Evolutionary conservation across 2,797 vertebrate genomes (phyloP), one percentile per base, ranked within the genome.

Genomic region (Chelon auratus): DNA sequence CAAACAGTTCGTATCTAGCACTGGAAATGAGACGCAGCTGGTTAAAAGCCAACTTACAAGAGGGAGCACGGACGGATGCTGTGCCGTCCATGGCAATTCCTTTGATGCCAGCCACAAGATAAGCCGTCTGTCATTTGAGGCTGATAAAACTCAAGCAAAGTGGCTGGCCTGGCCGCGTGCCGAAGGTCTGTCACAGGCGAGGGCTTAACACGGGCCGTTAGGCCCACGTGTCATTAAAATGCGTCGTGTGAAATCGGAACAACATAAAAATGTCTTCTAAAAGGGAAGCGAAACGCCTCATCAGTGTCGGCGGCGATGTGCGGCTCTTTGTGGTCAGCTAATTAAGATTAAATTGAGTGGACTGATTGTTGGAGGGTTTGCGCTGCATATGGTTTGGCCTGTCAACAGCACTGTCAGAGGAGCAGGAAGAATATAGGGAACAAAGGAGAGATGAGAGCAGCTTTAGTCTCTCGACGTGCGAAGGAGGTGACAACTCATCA

Each of bases 271-370:
- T 14, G 39, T 39, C 54, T 69, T 84, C 70, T 47, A 68, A 51
- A 54, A 39, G 30, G 51, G 17, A 54, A 56, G 48, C 5, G 45
- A 64, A 64, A 56, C 4, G 42, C 45, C 59, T 75, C 80, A 54
- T 81, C 68, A 62, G 36, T 75, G 42, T 78, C 48, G 14, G 76
- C 20, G 18, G 45, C 30, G 60, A 62, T 60, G 79, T 55, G 56
- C 58, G 15, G 72, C 67, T 73, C 69, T 89, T 78, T 82, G 84
- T 80, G 80, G 80, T 85, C 62, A 45, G 68, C 77, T 90, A 89
- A 88, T 92, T 91, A 89, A 87, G 82, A 79, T 81, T 68, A 81
- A 84, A 90, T 87, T 72, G 75, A 86, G 76, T 56, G 82, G 71
- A 81, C 55, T 87, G 87, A 87, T 86, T 73, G 78, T 58, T 30